These are phyloP conservation scores for Physeter macrocephalus DNA, from an alignment of 2,113 vertebrate species.

Conservation along the genomic window DNA sequence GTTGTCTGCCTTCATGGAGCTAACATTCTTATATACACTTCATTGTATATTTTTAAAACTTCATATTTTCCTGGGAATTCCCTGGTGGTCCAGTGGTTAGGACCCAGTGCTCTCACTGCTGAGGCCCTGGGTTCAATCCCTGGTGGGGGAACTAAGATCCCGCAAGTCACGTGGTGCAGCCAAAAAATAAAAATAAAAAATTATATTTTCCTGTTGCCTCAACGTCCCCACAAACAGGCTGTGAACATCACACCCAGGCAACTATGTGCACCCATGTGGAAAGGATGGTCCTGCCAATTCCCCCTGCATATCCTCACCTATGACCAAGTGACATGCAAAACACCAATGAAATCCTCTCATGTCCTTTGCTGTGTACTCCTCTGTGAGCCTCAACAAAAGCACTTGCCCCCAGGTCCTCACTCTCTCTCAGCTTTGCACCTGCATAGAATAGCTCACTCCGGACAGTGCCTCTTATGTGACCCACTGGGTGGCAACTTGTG, in stretches of 20 bases:
- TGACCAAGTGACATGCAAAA: not conserved
- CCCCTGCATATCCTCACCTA: not conserved
- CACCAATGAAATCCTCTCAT: not conserved
- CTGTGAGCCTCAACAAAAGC: not conserved
- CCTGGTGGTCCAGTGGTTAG: not conserved
- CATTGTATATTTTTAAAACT: not conserved
- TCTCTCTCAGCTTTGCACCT: not conserved
- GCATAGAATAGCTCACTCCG: not conserved
- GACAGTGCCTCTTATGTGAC: not conserved
- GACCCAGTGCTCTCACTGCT: not conserved
- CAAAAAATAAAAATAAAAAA: too few relatives aligned
- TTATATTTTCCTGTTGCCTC: not conserved
- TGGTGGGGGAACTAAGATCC: not conserved
- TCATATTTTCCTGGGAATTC: not conserved
- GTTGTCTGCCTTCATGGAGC: not conserved
- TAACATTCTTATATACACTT: not conserved
- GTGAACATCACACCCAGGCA: not conserved
- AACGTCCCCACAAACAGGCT: not conserved
- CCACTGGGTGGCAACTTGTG: not conserved
- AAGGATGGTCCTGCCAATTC: not conserved
- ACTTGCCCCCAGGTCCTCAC: not conserved
- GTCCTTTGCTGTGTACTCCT: not conserved
- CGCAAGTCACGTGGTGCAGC: not conserved
- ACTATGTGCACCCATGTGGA: too few relatives aligned
- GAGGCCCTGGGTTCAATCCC: not conserved